Evolutionary conservation across 2,113 vertebrate genomes (phyloP).

Genomic region (Takifugu bimaculatus): DNA sequence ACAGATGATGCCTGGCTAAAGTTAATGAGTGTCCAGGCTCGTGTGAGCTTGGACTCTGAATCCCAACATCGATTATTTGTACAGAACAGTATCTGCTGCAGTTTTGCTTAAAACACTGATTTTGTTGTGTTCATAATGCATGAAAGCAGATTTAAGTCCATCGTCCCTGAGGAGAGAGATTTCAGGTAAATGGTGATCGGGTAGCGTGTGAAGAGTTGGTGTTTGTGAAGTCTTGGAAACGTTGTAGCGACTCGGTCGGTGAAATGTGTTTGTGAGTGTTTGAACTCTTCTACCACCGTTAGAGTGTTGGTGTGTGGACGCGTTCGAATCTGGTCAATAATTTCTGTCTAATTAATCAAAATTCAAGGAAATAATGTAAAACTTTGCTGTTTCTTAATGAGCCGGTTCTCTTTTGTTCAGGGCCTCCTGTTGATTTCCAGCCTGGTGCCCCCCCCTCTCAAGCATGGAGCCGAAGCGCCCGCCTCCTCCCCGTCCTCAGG

Average conservation of each 20-base stretch:
- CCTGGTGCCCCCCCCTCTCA: conserved; percentile 70
- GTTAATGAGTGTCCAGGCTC: neutral
- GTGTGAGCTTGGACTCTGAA: too few relatives aligned
- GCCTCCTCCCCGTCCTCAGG: conserved; percentile 86
- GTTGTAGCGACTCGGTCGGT: conserved; percentile 11
- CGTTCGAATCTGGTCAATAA: neutral
- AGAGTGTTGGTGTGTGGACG: neutral
- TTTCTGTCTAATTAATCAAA: too few relatives aligned
- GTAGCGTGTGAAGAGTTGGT: conserved; percentile 11
- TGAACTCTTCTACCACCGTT: neutral
- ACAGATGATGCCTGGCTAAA: neutral
- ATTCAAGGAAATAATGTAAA: neutral
- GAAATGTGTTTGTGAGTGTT: conserved; percentile 9
- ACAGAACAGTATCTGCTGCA: neutral
- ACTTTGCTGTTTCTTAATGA: neutral
- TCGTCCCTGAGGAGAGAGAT: conserved; percentile 49
- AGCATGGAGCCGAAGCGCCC: conserved; percentile 84
- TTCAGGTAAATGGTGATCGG: conserved; percentile 57
- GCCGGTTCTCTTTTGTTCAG: conserved; percentile 32
- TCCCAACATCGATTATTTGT: neutral
- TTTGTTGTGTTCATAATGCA: conserved; percentile 40
- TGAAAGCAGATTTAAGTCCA: conserved; percentile 59
- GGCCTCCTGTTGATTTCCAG: conserved; percentile 77
- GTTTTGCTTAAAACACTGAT: conserved; percentile 13
- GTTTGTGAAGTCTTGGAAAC: conserved; percentile 11